Evolutionary conservation across 2,797 vertebrate species (phyloP).

Genomic region (Acanthurus tractus): DNA sequence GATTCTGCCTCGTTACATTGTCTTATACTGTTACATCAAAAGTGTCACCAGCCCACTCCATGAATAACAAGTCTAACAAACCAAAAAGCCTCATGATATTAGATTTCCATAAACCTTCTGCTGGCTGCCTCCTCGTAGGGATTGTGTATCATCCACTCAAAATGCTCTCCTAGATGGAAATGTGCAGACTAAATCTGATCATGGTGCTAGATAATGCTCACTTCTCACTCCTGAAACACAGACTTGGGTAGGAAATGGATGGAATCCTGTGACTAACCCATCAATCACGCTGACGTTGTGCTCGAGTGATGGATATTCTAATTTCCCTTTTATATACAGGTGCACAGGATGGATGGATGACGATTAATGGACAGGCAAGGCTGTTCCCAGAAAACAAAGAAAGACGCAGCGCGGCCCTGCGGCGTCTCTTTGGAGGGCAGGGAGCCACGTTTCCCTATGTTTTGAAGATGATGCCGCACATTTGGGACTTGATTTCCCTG

Average conservation of each 20-base stretch:
- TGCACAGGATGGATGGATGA: constrained; percentile 81
- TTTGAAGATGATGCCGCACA: constrained; percentile 58
- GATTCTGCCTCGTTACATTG: constrained; percentile 83
- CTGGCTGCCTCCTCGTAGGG: constrained; percentile 71
- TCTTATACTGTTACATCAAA: constrained; percentile 82
- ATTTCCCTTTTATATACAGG: constrained; percentile 86
- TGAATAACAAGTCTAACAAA: constrained; percentile 83
- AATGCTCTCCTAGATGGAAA: constrained; percentile 81
- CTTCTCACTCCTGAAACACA: constrained; percentile 80
- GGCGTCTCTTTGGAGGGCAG: constrained; percentile 43
- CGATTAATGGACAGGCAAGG: constrained; percentile 79
- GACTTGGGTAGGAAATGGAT: constrained; percentile 74
- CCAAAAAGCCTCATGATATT: constrained; percentile 81
- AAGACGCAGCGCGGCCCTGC: constrained; percentile 46
- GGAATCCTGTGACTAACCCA: constrained; percentile 82
- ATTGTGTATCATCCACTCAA: constrained; percentile 81
- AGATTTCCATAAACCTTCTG: constrained; percentile 84
- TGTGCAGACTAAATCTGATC: constrained; percentile 84
- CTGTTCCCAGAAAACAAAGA: constrained; percentile 78
- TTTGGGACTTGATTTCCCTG: constrained; percentile 66
- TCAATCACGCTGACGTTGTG: constrained; percentile 82
- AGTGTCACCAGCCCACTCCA: constrained; percentile 80
- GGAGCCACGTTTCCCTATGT: constrained; percentile 44
- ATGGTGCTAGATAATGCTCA: constrained; percentile 81
- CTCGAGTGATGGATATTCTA: constrained; percentile 85